Evolutionary conservation across 2,113 vertebrate species (phyloP), one percentile per base, ranked within the genome.

Genomic region (Anthoscopus minutus): DNA sequence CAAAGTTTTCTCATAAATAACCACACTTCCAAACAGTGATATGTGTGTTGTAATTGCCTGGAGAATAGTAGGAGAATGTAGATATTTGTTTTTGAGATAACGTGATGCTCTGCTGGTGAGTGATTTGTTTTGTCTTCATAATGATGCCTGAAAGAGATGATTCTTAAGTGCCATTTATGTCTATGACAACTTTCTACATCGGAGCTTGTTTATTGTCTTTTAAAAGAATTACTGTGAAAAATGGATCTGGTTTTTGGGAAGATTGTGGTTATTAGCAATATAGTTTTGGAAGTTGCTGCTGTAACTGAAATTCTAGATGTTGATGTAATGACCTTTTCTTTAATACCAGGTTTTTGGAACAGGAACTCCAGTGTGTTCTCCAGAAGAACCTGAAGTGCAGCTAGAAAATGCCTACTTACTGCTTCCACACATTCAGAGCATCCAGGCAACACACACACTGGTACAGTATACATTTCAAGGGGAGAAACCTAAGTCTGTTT

Each of bases 361-460:
- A 33, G 99, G 99, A 87, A 96, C 97, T 90, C 97, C 97, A 50
- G 89, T 30, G 35, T 96, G 97, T 57, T 97, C 98, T 81, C 78
- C 98, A 89, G 98, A 98, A 93, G 98, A 98, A 47, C 96, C 98
- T 95, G 97, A 97, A 79, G 97, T 96, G 82, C 98, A 98, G 95
- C 98, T 98, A 60, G 80, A 94, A 54, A 97, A 97, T 31, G 95
- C 98, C 65, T 95, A 98, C 88, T 97, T 99, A 86, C 96, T 99
- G 85, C 98, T 99, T 96, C 99, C 99, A 67, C 98, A 98, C 74
- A 98, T 99, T 92, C 98, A 99, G 71, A 99, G 98, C 94, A 98
- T 99, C 97, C 99, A 98, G 96, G 96, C 98, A 24, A 99, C 99
- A 91, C 98, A 98, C 94, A 98, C 98, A 96, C 98, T 99, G 99